phyloP scores from a whole-genome alignment of 1,140 invertebrate species.

The Drosophila pachea region DNA sequence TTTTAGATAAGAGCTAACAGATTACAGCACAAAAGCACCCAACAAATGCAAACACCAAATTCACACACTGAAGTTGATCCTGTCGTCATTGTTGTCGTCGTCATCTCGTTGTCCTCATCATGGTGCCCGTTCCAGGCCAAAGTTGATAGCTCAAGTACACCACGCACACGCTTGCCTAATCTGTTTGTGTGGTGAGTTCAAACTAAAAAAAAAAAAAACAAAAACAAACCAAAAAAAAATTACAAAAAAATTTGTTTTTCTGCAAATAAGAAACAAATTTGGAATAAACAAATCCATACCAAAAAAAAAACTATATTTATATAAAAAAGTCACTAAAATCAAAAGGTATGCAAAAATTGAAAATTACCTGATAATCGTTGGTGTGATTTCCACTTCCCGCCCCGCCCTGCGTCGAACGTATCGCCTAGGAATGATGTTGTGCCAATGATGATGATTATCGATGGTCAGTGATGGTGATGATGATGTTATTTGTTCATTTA shows the following conservation, averaged over 20 bases:
- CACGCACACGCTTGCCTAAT: slow-evolving; percentile 67
- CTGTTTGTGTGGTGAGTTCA: slow-evolving; percentile 70
- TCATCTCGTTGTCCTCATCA: slow-evolving; percentile 56
- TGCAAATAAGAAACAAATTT: slow-evolving; percentile 71
- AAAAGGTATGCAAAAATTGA: slow-evolving; percentile 60
- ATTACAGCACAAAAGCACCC: slow-evolving; percentile 61
- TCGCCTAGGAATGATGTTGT: slow-evolving; percentile 51
- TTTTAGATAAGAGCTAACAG: slow-evolving; percentile 58
- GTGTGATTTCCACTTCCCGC: slow-evolving; percentile 75
- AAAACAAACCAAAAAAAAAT: slow-evolving; percentile 45
- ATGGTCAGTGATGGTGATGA: slow-evolving; percentile 43
- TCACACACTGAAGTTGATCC: slow-evolving; percentile 45
- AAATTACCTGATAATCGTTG: slow-evolving; percentile 71
- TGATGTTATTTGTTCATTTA: slow-evolving; percentile 29
- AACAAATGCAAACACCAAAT: slow-evolving; percentile 49
- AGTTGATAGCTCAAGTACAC: slow-evolving; percentile 64
- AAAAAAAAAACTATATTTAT: slow-evolving; percentile 27
- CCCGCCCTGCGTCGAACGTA: slow-evolving; percentile 53
- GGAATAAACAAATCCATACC: slow-evolving; percentile 47
- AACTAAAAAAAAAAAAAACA: slow-evolving; percentile 47
- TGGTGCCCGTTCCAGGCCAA: slow-evolving; percentile 42
- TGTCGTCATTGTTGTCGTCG: slow-evolving; percentile 39
- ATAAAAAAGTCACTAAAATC: slow-evolving; percentile 41
- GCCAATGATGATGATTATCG: slow-evolving; percentile 38
- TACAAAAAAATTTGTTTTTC: slow-evolving; percentile 69